A percentile compares a stretch with the other conserved stretches of the same genome.
Evolutionary conservation across 1,140 invertebrate genomes (phyloP).

Genomic region (Diorhabda carinulata): DNA sequence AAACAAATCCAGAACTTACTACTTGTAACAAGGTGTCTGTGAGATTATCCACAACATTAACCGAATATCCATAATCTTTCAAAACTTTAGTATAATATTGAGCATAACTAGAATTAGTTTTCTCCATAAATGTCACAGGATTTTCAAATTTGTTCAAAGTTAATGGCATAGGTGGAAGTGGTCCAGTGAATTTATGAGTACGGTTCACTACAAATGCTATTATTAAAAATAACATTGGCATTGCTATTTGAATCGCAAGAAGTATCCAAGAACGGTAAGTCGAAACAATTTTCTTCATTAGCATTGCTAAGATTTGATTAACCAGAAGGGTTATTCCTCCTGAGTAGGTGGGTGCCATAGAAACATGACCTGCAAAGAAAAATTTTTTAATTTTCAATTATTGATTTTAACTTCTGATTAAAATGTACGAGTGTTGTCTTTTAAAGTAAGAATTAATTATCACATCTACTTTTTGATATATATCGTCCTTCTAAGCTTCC

Average conservation of each 20-base stretch:
- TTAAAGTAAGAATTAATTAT: no score
- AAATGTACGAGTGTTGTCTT: no score
- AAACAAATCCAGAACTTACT: conserved; percentile 21
- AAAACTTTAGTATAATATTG: not conserved
- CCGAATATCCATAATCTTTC: conserved; percentile 8
- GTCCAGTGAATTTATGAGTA: conserved; percentile 33
- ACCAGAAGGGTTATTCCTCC: conserved; percentile 48
- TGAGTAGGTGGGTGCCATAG: conserved; percentile 9
- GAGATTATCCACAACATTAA: conserved; percentile 21
- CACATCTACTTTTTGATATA: no score
- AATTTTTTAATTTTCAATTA: not conserved
- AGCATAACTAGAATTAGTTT: conserved; percentile 21
- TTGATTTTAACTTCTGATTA: no score
- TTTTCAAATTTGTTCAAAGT: conserved; percentile 34
- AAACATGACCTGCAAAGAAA: not conserved
- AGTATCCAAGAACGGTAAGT: conserved; percentile 55
- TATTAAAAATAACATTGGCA: conserved; percentile 58
- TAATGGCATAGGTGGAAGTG: conserved; percentile 49
- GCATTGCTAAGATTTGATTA: conserved; percentile 61
- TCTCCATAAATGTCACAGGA: conserved; percentile 45
- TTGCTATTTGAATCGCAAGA: conserved; percentile 55
- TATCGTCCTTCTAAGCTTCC: no score
- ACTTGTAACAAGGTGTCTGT: conserved; percentile 24
- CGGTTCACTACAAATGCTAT: conserved; percentile 54
- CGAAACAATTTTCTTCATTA: conserved; percentile 58